A percentile compares a stretch with the other conserved stretches of the same genome.
phyloP scores from a whole-genome alignment of 23 tunicate species.

The Styela clava region DNA sequence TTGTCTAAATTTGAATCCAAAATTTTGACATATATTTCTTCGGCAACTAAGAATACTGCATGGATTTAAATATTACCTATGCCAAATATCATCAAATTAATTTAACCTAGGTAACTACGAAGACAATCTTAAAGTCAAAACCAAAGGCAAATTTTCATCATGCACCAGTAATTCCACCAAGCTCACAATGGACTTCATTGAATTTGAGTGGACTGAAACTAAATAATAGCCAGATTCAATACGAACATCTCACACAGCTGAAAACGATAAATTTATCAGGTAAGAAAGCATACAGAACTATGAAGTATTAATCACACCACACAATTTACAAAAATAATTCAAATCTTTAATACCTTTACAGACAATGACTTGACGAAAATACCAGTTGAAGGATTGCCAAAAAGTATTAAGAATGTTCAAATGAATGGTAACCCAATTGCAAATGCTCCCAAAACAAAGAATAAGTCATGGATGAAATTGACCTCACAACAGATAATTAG shows the following conservation, averaged over 20 bases:
- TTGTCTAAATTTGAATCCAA: not conserved
- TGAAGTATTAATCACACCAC: too few relatives aligned
- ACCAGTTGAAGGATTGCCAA: not conserved
- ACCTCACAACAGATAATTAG: too few relatives aligned
- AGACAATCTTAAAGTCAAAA: not conserved
- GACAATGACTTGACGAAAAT: not conserved
- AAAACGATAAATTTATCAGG: constrained; percentile 26
- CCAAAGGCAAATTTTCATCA: not conserved
- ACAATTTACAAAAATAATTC: too few relatives aligned
- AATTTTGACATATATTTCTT: too few relatives aligned
- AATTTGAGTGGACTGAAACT: constrained; percentile 49
- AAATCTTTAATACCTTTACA: too few relatives aligned
- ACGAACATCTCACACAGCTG: constrained; percentile 34
- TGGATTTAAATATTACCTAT: too few relatives aligned
- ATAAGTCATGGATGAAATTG: too few relatives aligned
- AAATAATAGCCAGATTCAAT: constrained; percentile 6
- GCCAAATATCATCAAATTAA: too few relatives aligned
- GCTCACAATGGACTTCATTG: constrained; percentile 39
- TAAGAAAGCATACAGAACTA: not conserved
- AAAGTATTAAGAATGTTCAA: not conserved
- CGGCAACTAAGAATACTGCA: too few relatives aligned
- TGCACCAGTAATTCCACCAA: not conserved
- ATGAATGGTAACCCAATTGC: not conserved
- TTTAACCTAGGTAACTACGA: too few relatives aligned
- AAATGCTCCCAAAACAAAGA: too few relatives aligned